Percentiles rank a stretch among this genome's conserved stretches.
These are phyloP conservation scores for Pterobdella sp. DNA, from an alignment of 2,888 invertebrate genomes.

Conservation along the genomic window DNA sequence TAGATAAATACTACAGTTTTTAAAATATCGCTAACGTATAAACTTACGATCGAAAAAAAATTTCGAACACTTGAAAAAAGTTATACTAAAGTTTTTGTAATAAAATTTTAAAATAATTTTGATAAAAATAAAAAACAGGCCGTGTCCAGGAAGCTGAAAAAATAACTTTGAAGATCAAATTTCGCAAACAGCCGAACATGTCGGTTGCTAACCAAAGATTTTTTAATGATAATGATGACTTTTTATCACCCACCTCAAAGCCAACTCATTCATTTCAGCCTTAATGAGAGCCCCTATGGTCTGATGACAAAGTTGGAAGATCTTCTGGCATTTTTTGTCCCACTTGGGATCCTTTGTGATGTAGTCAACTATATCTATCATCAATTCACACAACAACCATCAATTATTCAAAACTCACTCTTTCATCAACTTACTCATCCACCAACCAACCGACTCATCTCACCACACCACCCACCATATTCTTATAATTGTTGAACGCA, in stretches of 20 bases:
- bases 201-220: no score
- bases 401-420: not conserved
- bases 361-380: not conserved
- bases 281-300: slow-evolving; percentile 88
- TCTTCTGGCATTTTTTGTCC: slow-evolving; percentile 96
- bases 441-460: slow-evolving; percentile 44
- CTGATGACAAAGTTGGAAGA: slow-evolving; percentile 93
- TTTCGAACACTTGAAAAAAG: no score
- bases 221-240: no score
- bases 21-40: no score
- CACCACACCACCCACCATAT: slow-evolving; percentile 57
- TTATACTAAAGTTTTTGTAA: no score
- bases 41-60: no score
- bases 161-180: no score
- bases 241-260: slow-evolving; percentile 55
- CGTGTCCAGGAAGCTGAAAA: no score
- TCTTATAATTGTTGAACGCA: slow-evolving; percentile 67
- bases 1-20: no score
- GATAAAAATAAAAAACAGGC: no score
- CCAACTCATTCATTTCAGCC: slow-evolving; percentile 85
- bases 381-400: not conserved
- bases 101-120: no score
- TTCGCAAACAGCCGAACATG: no score
- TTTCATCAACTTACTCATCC: slow-evolving; percentile 60
- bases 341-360: slow-evolving; percentile 75